Evolutionary conservation across 1,140 invertebrate genomes (phyloP).

Genomic region (Arctopsyche grandis): DNA sequence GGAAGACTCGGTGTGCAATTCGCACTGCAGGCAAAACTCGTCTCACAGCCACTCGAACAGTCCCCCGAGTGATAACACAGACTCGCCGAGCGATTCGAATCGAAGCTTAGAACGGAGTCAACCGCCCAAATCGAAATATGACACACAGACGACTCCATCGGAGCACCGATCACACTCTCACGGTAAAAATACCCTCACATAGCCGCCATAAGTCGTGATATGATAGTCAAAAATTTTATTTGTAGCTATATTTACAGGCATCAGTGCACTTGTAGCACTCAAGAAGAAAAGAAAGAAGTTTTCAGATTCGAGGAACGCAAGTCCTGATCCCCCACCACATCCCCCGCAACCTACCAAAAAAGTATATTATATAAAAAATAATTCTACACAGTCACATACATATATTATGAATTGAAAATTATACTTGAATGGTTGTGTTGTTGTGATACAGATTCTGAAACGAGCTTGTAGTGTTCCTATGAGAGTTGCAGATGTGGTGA

Average conservation of each 20-base stretch:
- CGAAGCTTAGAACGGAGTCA: constrained; percentile 60
- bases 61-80: constrained; percentile 56
- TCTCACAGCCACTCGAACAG: constrained; percentile 61
- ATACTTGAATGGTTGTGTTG: constrained; percentile 13
- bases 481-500: constrained; percentile 63
- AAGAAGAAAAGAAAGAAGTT: constrained; percentile 83
- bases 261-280: constrained; percentile 74
- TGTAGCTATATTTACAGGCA: constrained; percentile 56
- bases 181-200: constrained; percentile 33
- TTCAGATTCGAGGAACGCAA: constrained; percentile 77
- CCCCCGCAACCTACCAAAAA: constrained; percentile 58
- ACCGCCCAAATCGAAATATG: constrained; percentile 48
- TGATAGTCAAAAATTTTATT: background rate
- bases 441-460: constrained; percentile 64
- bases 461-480: constrained; percentile 72
- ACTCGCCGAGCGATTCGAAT: constrained; percentile 64
- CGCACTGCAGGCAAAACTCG: constrained; percentile 62
- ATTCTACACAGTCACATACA: constrained; percentile 42
- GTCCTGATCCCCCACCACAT: constrained; percentile 66
- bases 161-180: constrained; percentile 52
- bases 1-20: constrained; percentile 86
- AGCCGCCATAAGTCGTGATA: background rate
- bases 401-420: background rate
- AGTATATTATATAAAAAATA: constrained; percentile 51
- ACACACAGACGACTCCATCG: constrained; percentile 21